phyloP scores from a whole-genome alignment of 1,140 invertebrate species.

The Drosophila virilis region DNA sequence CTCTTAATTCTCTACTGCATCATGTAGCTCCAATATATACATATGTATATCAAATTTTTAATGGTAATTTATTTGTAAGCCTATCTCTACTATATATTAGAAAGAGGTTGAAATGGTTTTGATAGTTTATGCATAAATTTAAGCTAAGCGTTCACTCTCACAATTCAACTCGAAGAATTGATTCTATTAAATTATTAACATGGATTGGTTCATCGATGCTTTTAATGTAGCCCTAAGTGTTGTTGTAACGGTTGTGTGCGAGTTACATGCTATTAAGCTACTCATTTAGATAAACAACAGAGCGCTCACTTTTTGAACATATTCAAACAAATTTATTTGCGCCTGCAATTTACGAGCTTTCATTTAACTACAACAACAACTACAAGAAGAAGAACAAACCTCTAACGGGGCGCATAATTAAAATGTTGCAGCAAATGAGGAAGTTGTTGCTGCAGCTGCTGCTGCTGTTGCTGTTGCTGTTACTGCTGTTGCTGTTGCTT shows the following conservation, averaged over 20 bases:
- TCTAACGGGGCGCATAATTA: conserved; percentile 76
- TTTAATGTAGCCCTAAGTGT: conserved; percentile 4
- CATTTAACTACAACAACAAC: conserved; percentile 17
- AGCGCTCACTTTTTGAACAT: conserved; percentile 51
- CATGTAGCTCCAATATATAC: too few relatives aligned
- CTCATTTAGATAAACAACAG: conserved; percentile 35
- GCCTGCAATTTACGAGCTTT: conserved; percentile 72
- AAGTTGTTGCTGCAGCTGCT: conserved; percentile 54
- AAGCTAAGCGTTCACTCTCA: too few relatives aligned
- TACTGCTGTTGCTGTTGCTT: conserved; percentile 27
- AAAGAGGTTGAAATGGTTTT: too few relatives aligned
- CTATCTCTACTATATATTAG: too few relatives aligned
- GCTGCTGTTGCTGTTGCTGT: conserved; percentile 12
- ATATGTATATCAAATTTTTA: too few relatives aligned
- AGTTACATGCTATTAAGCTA: conserved; percentile 51
- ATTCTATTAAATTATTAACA: too few relatives aligned
- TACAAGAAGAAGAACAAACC: conserved; percentile 25
- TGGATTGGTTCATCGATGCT: neutral
- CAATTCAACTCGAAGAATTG: too few relatives aligned
- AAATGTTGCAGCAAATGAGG: conserved; percentile 79
- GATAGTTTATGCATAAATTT: too few relatives aligned
- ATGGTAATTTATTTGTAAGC: too few relatives aligned
- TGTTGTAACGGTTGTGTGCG: conserved; percentile 19
- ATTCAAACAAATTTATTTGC: conserved; percentile 81
- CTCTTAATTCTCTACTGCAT: too few relatives aligned